Base-by-base conservation (phyloP, 92 coral and sea anemone genomes). In the Desmophyllum pertusum region DNA sequence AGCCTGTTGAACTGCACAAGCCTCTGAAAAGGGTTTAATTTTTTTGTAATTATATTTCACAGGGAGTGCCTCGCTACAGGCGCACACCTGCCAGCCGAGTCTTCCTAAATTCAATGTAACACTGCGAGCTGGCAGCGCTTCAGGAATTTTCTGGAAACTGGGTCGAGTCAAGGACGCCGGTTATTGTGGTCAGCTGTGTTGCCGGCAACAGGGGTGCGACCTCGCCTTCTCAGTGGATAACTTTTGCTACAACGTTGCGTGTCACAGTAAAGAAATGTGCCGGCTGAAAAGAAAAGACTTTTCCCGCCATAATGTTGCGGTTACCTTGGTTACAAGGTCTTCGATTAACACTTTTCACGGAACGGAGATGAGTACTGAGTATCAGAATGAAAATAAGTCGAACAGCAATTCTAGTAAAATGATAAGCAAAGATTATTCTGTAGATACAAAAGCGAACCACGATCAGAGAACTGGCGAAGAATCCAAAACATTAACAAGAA, bases 211-310 rank as follows among this genome's bases (percentile, higher is more conserved):
- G n/a, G 70, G 52, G 63, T 97, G 99, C 78, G 95, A 97, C 76
- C 92, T 97, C 9, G 99, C 99, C 53, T 90, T 97, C 10, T 89
- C 90, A 77, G 98, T 94, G 57, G 91, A 94, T 75, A 79, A 93
- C 52, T 76, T 87, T 83, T 97, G 99, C 31, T 97, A 94, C 73
- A 95, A 88, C 69, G 76, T 97, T 36, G 83, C 92, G 66, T 97
- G 99, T 79, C 84, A 94, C 82, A 94, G 90, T 62, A 78, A 94
- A 37, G 85, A 93, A 65, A 69, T 93, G 69, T 97, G 99, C 64
- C 84, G 79, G 29, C 66, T 92, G 59, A 90, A 81, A 77, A 79
- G 78, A 11, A 87, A 91, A 41, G 81, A 83, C 27, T 89, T 91
- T 41, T 94, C 97, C 19, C 92, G 92, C 48, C 88, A 92, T 66